Percentiles rank a stretch among this genome's conserved stretches.
Evolutionary conservation across 2,797 vertebrate species (phyloP).

Genomic region (Helostoma temminkii): DNA sequence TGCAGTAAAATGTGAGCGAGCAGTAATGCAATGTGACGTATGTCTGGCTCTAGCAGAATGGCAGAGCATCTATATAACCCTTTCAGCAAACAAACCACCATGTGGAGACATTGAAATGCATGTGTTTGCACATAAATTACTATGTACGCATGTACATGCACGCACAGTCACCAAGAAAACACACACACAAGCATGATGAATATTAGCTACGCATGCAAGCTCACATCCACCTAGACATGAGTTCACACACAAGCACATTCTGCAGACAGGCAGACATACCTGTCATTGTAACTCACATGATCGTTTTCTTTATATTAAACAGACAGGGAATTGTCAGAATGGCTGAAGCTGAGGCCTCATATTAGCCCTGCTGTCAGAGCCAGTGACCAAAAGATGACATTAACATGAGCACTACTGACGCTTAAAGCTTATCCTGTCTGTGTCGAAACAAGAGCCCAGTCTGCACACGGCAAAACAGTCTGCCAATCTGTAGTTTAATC

Average conservation of each 20-base stretch:
- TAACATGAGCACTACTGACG: constrained; percentile 68
- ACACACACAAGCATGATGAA: constrained; percentile 24
- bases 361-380: constrained; percentile 73
- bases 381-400: constrained; percentile 70
- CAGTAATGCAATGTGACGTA: constrained; percentile 43
- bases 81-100: constrained; percentile 47
- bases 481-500: constrained; percentile 54
- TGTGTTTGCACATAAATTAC: constrained; percentile 64
- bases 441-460: constrained; percentile 41
- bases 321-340: constrained; percentile 70
- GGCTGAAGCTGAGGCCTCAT: constrained; percentile 69
- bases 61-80: constrained; percentile 51
- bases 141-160: constrained; percentile 47
- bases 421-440: constrained; percentile 62
- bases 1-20: constrained; percentile 65
- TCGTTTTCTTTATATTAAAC: constrained; percentile 58
- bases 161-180: constrained; percentile 43
- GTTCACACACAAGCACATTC: constrained; percentile 22
- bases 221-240: constrained; percentile 32
- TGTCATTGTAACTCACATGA: constrained; percentile 68
- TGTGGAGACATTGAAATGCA: constrained; percentile 51
- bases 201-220: constrained; percentile 33
- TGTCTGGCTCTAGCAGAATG: constrained; percentile 52
- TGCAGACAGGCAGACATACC: constrained; percentile 44
- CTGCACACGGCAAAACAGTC: constrained; percentile 35